Conservation (phyloP, 1,140 invertebrate genomes). For the Tribolium castaneum region DNA sequence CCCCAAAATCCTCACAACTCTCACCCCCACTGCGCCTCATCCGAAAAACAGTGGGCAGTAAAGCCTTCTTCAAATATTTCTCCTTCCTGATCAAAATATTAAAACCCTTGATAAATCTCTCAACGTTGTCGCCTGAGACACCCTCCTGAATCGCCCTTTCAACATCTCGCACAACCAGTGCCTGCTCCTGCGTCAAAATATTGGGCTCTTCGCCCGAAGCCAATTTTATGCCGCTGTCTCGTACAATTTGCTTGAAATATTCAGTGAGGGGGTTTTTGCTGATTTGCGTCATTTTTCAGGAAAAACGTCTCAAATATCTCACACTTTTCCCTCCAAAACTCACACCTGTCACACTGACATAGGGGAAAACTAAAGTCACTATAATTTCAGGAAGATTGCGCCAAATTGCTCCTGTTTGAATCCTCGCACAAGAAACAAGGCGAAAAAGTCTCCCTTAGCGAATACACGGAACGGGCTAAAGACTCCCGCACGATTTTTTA, state of each 20-base stretch:
- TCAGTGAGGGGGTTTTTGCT: neutral
- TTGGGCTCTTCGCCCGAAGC: constrained; percentile 45
- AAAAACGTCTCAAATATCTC: neutral
- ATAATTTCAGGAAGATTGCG: constrained; percentile 84
- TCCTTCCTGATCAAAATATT: constrained; percentile 59
- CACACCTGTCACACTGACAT: neutral
- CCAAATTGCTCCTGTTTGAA: constrained; percentile 92
- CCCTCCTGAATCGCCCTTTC: constrained; percentile 52
- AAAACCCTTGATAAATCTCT: constrained; percentile 63
- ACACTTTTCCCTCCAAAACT: neutral
- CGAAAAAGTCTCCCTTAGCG: constrained; percentile 82
- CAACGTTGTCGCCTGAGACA: constrained; percentile 58
- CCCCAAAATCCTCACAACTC: constrained; percentile 15
- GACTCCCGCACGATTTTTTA: constrained; percentile 91
- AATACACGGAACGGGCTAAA: constrained; percentile 81
- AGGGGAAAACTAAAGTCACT: neutral
- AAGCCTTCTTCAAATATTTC: constrained; percentile 60
- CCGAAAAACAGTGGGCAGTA: constrained; percentile 54
- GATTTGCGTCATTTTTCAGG: constrained; percentile 28
- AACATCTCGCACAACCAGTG: constrained; percentile 57
- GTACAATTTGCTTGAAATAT: constrained; percentile 15
- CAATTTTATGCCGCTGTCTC: neutral
- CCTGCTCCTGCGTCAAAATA: constrained; percentile 57
- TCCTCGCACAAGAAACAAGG: constrained; percentile 83
- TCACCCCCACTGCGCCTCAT: constrained; percentile 55